phyloP scores from a whole-genome alignment of 2,888 invertebrate genomes.

The Strigamia maritima region DNA sequence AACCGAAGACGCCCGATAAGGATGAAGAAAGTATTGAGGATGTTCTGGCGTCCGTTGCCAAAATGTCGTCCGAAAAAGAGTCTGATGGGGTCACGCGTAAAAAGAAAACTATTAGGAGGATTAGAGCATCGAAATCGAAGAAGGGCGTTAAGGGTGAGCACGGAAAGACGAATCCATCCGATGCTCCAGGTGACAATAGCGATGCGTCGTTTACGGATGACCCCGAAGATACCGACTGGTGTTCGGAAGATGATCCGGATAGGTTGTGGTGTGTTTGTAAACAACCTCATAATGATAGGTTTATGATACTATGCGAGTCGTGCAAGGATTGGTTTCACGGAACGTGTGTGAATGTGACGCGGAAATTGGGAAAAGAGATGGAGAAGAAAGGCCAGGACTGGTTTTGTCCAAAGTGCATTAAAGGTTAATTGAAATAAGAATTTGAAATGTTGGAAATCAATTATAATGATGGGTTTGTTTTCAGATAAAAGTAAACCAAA shows the following conservation, averaged over 20 bases:
- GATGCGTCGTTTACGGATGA: slow-evolving; percentile 53
- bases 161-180: not conserved
- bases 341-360: slow-evolving; percentile 90
- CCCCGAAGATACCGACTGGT: slow-evolving; percentile 56
- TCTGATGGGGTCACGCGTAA: not conserved
- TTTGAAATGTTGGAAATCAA: not conserved
- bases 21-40: not conserved
- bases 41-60: not conserved
- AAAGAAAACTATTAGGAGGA: not conserved
- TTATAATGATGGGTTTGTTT: not conserved
- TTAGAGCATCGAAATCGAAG: slow-evolving; percentile 8
- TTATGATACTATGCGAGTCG: slow-evolving; percentile 95
- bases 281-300: slow-evolving; percentile 85
- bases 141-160: not conserved
- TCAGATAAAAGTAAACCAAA: slow-evolving; percentile 12
- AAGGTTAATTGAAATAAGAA: slow-evolving; percentile 34
- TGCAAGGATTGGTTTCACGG: slow-evolving; percentile 98
- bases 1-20: slow-evolving; percentile 36
- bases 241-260: slow-evolving; percentile 79
- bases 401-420: slow-evolving; percentile 77
- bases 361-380: slow-evolving; percentile 75
- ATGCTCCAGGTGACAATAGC: slow-evolving; percentile 54
- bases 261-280: slow-evolving; percentile 93
- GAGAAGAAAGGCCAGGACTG: slow-evolving; percentile 82
- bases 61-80: not conserved